phyloP scores from a whole-genome alignment of 2,888 invertebrate genomes.

The Omphaloscelis lunosa region DNA sequence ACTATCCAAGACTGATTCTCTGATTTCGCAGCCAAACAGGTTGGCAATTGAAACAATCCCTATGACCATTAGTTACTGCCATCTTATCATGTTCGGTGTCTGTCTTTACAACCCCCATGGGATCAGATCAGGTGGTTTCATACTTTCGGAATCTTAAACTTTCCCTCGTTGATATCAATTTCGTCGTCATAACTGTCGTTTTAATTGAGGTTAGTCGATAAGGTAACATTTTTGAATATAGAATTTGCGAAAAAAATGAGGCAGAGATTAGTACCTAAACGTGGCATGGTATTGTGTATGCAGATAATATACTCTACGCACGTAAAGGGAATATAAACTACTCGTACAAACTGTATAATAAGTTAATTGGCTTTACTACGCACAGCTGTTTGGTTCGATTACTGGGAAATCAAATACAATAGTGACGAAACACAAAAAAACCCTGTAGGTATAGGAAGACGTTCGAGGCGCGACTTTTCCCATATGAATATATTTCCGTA shows the following conservation, averaged over 20 bases:
- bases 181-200: too few species aligned
- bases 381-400: neutral
- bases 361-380: neutral
- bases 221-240: neutral
- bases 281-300: neutral
- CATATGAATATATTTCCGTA: constrained; percentile 4
- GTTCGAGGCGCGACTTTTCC: constrained; percentile 1
- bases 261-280: neutral
- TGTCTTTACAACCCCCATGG: neutral
- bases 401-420: constrained; percentile 11
- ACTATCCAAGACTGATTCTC: neutral
- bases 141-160: neutral
- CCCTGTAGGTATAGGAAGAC: constrained; percentile 11
- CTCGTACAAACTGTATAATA: neutral
- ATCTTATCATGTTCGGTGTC: constrained; percentile 7
- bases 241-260: neutral
- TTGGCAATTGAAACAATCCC: constrained; percentile 2
- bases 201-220: too few species aligned
- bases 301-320: neutral
- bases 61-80: constrained; percentile 19
- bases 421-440: constrained; percentile 38
- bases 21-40: neutral
- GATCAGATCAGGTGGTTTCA: constrained; percentile 2
- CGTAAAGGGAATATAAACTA: neutral
- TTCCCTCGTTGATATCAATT: neutral